These are phyloP conservation scores for Sakesphorus luctuosus DNA, from an alignment of 2,113 vertebrate species.

Conservation along the genomic window DNA sequence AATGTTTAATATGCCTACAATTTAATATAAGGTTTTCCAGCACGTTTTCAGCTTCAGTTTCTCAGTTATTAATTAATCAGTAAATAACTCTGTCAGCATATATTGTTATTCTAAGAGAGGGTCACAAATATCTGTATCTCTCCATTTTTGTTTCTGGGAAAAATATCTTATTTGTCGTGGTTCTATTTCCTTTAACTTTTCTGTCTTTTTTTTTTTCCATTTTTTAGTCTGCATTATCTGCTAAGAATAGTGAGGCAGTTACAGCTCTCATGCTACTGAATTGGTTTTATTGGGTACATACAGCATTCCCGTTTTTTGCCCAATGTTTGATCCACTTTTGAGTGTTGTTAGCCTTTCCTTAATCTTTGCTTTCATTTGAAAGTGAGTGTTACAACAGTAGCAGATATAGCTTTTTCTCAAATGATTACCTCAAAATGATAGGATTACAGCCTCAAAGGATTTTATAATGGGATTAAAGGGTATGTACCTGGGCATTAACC, in stretches of 20 bases:
- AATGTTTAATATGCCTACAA: neutral
- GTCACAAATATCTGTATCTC: neutral
- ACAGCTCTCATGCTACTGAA: neutral
- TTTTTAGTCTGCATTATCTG: neutral
- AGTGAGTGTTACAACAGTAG: neutral
- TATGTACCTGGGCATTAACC: neutral
- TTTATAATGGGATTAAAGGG: slow-evolving; percentile 32
- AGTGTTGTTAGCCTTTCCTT: neutral
- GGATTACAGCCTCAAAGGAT: slow-evolving; percentile 18
- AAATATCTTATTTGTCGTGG: neutral
- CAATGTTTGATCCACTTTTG: neutral
- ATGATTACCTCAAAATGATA: neutral
- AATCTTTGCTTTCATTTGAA: slow-evolving; percentile 29
- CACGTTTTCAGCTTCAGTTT: neutral
- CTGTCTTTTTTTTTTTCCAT: neutral
- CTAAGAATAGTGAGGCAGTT: neutral
- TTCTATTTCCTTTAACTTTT: neutral
- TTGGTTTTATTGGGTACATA: neutral
- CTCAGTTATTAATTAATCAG: neutral
- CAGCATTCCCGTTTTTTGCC: neutral
- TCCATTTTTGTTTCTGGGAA: neutral
- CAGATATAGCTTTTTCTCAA: neutral
- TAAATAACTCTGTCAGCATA: neutral
- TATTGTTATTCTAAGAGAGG: neutral
- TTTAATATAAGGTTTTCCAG: neutral